Evolutionary conservation across 2,797 vertebrate genomes (phyloP).

Genomic region (Hafferia zeledoni): DNA sequence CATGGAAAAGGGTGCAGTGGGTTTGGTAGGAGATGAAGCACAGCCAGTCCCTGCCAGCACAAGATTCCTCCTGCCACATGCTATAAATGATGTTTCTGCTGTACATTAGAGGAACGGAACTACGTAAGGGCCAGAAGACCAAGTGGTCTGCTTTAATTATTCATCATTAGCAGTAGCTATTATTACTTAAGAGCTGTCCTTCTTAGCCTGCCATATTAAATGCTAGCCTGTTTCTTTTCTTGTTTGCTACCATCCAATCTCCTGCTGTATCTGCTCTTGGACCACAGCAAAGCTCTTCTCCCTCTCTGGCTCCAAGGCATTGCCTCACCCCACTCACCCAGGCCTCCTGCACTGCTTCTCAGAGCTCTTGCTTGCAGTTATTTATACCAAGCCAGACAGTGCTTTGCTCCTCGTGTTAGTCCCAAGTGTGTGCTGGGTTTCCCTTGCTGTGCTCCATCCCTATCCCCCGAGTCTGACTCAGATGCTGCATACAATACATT

Average conservation of each 20-base stretch:
- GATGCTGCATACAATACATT: fast-evolving
- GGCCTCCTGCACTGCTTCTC: neutral
- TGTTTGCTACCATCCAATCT: neutral
- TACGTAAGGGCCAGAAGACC: neutral
- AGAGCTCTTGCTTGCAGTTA: neutral
- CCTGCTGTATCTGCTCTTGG: neutral
- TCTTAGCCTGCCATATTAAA: neutral
- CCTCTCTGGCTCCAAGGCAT: neutral
- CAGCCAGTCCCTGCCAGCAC: neutral
- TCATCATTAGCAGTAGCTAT: neutral
- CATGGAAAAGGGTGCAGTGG: neutral
- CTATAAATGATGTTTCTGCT: neutral
- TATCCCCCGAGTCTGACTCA: neutral
- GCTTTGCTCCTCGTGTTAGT: neutral
- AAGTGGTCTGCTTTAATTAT: constrained; percentile 29
- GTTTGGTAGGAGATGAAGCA: neutral
- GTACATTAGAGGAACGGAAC: neutral
- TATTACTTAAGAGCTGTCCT: constrained; percentile 12
- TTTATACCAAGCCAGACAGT: neutral
- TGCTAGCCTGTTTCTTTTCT: neutral
- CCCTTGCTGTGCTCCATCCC: neutral
- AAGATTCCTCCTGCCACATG: neutral
- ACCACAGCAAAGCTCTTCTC: neutral
- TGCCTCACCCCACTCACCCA: neutral
- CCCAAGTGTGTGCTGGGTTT: neutral